phyloP scores from a whole-genome alignment of 2,113 vertebrate species.

The Cyrtonyx montezumae region DNA sequence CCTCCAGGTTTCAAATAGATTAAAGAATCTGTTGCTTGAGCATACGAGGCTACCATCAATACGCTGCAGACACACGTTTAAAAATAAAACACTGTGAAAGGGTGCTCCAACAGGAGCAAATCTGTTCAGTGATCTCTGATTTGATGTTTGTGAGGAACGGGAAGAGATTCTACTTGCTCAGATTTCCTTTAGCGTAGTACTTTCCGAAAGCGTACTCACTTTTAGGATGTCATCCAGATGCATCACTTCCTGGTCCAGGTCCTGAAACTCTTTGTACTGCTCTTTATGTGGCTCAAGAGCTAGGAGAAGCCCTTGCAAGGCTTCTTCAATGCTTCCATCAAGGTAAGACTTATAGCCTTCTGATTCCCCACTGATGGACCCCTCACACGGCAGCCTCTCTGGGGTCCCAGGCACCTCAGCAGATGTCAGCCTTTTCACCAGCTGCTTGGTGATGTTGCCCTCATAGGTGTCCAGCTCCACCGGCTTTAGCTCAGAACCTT shows the following conservation, averaged over 20 bases:
- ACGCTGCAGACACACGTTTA: neutral
- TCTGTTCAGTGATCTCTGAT: neutral
- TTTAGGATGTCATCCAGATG: constrained; percentile 94
- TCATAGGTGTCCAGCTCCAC: constrained; percentile 94
- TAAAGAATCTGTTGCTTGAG: neutral
- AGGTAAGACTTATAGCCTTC: constrained; percentile 87
- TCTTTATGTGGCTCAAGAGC: constrained; percentile 90
- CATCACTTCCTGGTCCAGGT: constrained; percentile 93
- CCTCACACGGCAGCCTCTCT: constrained; percentile 70
- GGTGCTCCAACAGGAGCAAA: neutral
- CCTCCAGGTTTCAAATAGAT: neutral
- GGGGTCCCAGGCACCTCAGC: constrained; percentile 76
- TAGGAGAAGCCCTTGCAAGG: constrained; percentile 89
- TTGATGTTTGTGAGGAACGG: neutral
- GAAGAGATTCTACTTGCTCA: neutral
- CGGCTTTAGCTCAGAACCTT: constrained; percentile 90
- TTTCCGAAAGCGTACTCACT: constrained; percentile 80
- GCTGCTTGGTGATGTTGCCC: constrained; percentile 93
- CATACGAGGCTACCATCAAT: neutral
- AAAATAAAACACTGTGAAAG: neutral
- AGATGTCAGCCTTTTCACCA: constrained; percentile 93
- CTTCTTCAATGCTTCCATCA: constrained; percentile 92
- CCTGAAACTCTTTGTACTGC: constrained; percentile 91
- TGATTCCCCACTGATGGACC: constrained; percentile 81
- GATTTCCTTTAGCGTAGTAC: constrained; percentile 30